Conservation (phyloP, 2,797 vertebrate genomes). For the Lepilemur septentrionalis region DNA sequence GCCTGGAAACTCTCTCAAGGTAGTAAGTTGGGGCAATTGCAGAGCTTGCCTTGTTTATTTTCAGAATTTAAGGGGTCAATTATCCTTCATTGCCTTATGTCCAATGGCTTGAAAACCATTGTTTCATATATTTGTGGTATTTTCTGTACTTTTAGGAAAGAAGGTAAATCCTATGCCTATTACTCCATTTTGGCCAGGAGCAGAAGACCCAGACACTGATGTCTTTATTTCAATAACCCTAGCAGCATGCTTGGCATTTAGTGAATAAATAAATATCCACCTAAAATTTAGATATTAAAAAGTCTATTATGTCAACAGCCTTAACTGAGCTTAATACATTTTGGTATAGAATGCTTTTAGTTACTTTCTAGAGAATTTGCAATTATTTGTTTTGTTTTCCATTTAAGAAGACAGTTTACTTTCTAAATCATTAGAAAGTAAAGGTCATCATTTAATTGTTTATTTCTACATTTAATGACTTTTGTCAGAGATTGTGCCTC, state of each 20-base stretch:
- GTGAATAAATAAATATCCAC: background rate
- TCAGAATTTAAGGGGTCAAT: background rate
- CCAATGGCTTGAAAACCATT: background rate
- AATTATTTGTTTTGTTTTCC: background rate
- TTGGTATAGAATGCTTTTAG: background rate
- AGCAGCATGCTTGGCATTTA: background rate
- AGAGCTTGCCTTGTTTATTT: background rate
- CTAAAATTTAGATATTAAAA: background rate
- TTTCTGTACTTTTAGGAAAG: background rate
- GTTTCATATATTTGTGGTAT: background rate
- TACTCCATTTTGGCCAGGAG: background rate
- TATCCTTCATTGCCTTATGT: background rate
- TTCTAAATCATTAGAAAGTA: background rate
- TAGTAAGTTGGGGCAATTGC: background rate
- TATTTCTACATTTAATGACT: background rate
- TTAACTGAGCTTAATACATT: background rate
- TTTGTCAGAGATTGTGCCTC: background rate
- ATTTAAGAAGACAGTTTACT: background rate
- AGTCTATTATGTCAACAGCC: background rate
- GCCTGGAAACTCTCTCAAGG: background rate
- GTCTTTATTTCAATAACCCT: background rate
- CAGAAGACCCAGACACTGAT: background rate
- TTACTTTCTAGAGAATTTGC: background rate
- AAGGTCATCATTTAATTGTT: background rate
- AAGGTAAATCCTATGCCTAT: background rate